phyloP scores from a whole-genome alignment of 2,888 invertebrate genomes.

The Phalangium opilio region DNA sequence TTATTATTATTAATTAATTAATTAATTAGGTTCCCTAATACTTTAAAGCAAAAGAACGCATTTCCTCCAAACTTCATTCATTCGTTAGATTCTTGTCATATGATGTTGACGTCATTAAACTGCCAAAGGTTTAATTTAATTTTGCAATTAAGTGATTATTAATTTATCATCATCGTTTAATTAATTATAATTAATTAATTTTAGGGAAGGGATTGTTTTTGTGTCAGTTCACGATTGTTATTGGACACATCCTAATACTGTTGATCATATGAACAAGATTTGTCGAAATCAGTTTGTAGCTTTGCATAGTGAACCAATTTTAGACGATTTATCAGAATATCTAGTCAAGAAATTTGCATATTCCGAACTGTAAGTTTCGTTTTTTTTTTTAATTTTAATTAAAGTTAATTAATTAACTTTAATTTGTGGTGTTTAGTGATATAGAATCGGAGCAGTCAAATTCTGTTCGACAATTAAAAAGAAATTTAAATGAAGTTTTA shows the following conservation, averaged over 20 bases:
- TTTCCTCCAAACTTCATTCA: constrained; percentile 99
- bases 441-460: constrained; percentile 16
- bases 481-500: constrained; percentile 45
- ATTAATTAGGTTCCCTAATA: constrained; percentile 27
- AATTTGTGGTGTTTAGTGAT: neutral
- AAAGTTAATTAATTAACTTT: too few species aligned
- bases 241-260: constrained; percentile 81
- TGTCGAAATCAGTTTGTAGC: constrained; percentile 97
- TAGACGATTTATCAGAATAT: constrained; percentile 66
- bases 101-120: constrained; percentile 94
- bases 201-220: constrained; percentile 61
- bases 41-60: constrained; percentile 52
- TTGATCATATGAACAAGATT: constrained; percentile 80
- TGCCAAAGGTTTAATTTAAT: constrained; percentile 41
- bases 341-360: constrained; percentile 52
- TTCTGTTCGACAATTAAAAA: constrained; percentile 41
- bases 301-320: constrained; percentile 78
- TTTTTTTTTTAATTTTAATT: constrained; percentile 16
- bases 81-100: constrained; percentile 93
- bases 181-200: constrained; percentile 7
- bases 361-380: constrained; percentile 39
- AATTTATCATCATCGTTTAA: too few species aligned
- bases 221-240: constrained; percentile 98
- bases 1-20: too few species aligned
- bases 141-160: too few species aligned